phyloP scores from a whole-genome alignment of 2,797 vertebrate genomes.

The Myripristis jacobus region DNA sequence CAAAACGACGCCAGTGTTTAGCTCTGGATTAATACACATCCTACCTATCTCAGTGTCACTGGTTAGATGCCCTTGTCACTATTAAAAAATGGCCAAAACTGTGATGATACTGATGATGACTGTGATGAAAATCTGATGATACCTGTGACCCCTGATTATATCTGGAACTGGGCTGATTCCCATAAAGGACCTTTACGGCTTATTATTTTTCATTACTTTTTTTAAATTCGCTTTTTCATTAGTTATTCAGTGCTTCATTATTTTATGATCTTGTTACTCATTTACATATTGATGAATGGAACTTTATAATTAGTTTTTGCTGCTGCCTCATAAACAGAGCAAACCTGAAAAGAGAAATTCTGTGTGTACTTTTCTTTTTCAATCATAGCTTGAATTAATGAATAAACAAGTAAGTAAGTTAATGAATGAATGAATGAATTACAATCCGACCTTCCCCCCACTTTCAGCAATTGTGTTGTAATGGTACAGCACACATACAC shows the following conservation, averaged over 20 bases:
- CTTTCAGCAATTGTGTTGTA: too few relatives aligned
- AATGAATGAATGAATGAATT: not conserved
- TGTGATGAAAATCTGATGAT: too few relatives aligned
- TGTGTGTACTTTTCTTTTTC: too few relatives aligned
- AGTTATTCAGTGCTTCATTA: slow-evolving; percentile 31
- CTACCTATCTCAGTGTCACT: not conserved
- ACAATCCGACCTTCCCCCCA: not conserved
- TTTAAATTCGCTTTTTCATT: slow-evolving; percentile 27
- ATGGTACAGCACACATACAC: slow-evolving; percentile 8
- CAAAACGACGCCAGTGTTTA: not conserved
- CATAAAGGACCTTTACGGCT: not conserved
- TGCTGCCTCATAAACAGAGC: slow-evolving; percentile 7
- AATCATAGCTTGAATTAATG: not conserved
- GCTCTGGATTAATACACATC: slow-evolving; percentile 1
- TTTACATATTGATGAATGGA: slow-evolving; percentile 39
- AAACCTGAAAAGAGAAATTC: too few relatives aligned
- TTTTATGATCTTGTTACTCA: slow-evolving; percentile 23
- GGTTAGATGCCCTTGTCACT: slow-evolving; percentile 10
- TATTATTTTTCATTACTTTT: slow-evolving; percentile 30
- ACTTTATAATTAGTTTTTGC: slow-evolving; percentile 31
- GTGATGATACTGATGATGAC: too few relatives aligned
- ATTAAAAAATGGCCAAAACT: slow-evolving; percentile 12
- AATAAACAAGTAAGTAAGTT: not conserved
- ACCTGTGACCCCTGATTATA: not conserved
- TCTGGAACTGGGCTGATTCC: slow-evolving; percentile 13